Evolutionary conservation across 2,888 invertebrate species (phyloP).

Genomic region (Drosophila hamatofila): DNA sequence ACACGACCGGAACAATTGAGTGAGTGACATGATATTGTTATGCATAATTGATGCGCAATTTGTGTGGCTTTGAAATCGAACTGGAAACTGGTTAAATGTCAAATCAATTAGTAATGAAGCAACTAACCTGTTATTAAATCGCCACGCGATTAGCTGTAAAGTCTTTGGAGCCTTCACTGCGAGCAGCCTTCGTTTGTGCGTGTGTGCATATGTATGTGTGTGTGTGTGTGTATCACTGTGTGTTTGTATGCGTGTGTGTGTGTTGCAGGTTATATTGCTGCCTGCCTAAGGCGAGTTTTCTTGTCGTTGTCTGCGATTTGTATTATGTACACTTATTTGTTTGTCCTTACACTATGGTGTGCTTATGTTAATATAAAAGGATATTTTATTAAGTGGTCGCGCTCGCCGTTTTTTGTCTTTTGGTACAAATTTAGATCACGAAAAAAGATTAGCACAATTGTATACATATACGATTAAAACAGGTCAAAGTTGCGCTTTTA

Average conservation of each 20-base stretch:
- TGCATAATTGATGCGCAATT: conserved; percentile 73
- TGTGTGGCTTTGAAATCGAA: conserved; percentile 7
- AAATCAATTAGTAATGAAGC: conserved; percentile 37
- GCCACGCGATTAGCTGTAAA: conserved; percentile 34
- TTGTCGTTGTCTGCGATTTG: conserved; percentile 43
- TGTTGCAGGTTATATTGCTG: conserved; percentile 16
- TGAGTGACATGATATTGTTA: conserved; percentile 61
- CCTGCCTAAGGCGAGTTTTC: conserved; percentile 51
- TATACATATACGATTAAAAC: conserved; percentile 29
- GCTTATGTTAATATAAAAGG: conserved; percentile 4
- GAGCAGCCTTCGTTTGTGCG: conserved; percentile 8
- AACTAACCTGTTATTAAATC: conserved; percentile 54
- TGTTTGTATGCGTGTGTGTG: conserved; percentile 3
- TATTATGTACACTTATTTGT: conserved; percentile 37
- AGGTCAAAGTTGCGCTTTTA: conserved; percentile 33
- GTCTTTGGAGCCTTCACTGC: conserved; percentile 15
- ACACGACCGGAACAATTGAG: conserved; percentile 26
- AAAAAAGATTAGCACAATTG: conserved; percentile 11
- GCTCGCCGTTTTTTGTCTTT: background rate
- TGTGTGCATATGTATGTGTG: conserved; percentile 6
- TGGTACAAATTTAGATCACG: conserved; percentile 19
- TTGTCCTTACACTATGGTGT: conserved; percentile 18
- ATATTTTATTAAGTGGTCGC: conserved; percentile 18
- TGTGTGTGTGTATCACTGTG: background rate
- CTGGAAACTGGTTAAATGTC: conserved; percentile 24